Base-by-base conservation (phyloP, 2,888 invertebrate genomes). In the Drosophila setosimentum region DNA sequence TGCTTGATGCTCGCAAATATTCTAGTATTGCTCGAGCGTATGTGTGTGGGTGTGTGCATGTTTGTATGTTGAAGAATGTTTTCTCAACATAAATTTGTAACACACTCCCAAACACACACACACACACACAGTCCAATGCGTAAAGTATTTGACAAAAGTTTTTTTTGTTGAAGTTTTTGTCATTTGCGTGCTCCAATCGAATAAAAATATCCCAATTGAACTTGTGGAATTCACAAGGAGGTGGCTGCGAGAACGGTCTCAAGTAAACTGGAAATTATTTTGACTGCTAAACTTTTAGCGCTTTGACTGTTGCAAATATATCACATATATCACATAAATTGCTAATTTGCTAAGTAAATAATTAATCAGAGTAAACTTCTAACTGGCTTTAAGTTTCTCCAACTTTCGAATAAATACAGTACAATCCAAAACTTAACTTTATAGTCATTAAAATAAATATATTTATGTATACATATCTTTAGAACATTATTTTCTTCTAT, bases 341-440 rank as follows among this genome's bases (percentile, higher is more conserved):
- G 70, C 67, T 70, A 79, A 84, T 82, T 81, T 77, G 33, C 67
- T 29, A 65, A 76, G 69, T 73, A 77, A 77, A 75, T 82, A 72
- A 80, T 85, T 80, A 83, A 80, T 63, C 73, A 49, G 49, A 59
- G 37, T 2, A 40, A 40, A 40, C 42, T 57, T 33, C 24, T 8
- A 10, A n/a, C 0, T 32, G 21, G 18, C 18, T 54, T 53, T 49
- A 54, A 61, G n/a, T 13, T 55, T 5, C 10, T 29, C 16, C 13
- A 50, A 33, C 29, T 29, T 11, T 35, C 11, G 16, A 27, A n/a
- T 27, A 21, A 11, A 48, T 16, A 3, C 3, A 13, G 3, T 13
- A 6, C 2, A 29, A 42, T 21, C 16, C 7, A 3, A 21, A 32
- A 32, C 10, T 16, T 0, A 40, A 29, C 27, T 21, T 1, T n/a